Conservation (phyloP, 2,888 invertebrate genomes). For the Acanthosepion pharaonis region DNA sequence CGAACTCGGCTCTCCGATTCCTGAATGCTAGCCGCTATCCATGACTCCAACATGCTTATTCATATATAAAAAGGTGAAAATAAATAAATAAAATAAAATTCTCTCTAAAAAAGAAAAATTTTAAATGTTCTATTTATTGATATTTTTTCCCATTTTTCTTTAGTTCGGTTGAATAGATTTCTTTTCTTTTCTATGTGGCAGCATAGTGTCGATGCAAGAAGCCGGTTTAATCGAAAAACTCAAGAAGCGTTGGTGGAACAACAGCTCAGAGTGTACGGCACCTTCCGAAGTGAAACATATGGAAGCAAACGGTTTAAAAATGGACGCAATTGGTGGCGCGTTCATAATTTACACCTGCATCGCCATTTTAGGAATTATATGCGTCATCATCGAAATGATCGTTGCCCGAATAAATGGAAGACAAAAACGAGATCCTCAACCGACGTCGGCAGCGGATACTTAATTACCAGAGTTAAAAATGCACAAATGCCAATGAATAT, state of each 20-base stretch:
- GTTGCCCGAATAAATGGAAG: not conserved
- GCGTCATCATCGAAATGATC: not conserved
- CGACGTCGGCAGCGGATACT: too few relatives aligned
- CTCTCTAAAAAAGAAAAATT: too few relatives aligned
- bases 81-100: too few relatives aligned
- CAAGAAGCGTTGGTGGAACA: slow-evolving; percentile 9
- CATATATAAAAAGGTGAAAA: too few relatives aligned
- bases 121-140: too few relatives aligned
- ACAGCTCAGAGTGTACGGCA: not conserved
- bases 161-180: not conserved
- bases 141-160: too few relatives aligned
- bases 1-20: too few relatives aligned
- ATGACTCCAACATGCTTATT: too few relatives aligned
- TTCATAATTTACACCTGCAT: not conserved
- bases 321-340: not conserved
- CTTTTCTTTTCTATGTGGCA: not conserved
- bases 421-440: not conserved
- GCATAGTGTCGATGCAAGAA: not conserved
- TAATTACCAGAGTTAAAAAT: too few relatives aligned
- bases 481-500: too few relatives aligned
- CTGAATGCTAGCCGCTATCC: too few relatives aligned
- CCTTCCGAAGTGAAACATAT: not conserved
- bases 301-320: not conserved
- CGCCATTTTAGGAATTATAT: not conserved
- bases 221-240: not conserved